These are phyloP conservation scores for Brachionus manjavacas DNA, from an alignment of 1,140 invertebrate species.

Conservation along the genomic window DNA sequence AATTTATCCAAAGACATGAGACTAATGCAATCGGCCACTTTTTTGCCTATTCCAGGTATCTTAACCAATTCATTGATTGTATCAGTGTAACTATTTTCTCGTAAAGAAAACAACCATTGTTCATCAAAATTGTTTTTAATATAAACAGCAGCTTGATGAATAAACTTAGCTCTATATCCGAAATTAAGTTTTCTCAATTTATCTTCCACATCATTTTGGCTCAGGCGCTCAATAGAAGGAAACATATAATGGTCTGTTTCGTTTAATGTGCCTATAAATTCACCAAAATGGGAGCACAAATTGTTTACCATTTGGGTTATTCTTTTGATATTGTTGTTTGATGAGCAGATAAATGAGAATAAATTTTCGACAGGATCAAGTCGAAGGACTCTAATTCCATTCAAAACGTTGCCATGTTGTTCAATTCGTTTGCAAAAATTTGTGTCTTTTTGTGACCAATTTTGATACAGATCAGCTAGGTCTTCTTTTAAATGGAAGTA, in stretches of 20 bases:
- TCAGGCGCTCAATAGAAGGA: slow-evolving; percentile 60
- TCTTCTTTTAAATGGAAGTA: slow-evolving; percentile 34
- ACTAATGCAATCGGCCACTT: slow-evolving; percentile 96
- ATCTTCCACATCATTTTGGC: slow-evolving; percentile 60
- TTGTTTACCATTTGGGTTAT: slow-evolving; percentile 80
- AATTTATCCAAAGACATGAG: slow-evolving; percentile 88
- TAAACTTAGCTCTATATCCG: slow-evolving; percentile 73
- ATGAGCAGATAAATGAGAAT: slow-evolving; percentile 92
- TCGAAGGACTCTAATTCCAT: slow-evolving; percentile 75
- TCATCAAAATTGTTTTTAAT: slow-evolving; percentile 64
- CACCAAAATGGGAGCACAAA: slow-evolving; percentile 74
- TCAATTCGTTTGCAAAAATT: background rate
- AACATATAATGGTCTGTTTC: slow-evolving; percentile 70
- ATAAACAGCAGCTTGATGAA: slow-evolving; percentile 46
- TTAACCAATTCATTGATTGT: slow-evolving; percentile 68
- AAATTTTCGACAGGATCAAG: slow-evolving; percentile 88
- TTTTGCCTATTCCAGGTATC: slow-evolving; percentile 78
- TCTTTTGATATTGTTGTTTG: slow-evolving; percentile 89
- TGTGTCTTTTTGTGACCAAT: slow-evolving; percentile 1
- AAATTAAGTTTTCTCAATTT: slow-evolving; percentile 72
- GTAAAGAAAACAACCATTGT: slow-evolving; percentile 70
- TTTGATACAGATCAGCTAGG: background rate
- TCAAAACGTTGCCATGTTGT: background rate
- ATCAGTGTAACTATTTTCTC: slow-evolving; percentile 66
- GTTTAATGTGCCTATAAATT: slow-evolving; percentile 67